phyloP scores from a whole-genome alignment of 2,888 invertebrate genomes.

The Sussaba pulchella region DNA sequence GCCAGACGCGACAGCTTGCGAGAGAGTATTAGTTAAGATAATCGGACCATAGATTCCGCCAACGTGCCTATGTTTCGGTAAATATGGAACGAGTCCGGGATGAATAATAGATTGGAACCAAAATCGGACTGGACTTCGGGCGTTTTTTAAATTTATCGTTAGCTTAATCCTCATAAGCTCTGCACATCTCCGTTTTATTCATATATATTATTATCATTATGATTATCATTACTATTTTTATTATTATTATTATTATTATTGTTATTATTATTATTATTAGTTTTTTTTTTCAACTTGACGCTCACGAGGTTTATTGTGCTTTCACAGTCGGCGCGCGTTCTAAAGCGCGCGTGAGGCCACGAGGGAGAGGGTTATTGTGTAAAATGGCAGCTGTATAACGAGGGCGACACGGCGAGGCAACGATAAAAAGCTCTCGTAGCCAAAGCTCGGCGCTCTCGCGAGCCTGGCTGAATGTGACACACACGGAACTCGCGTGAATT shows the following conservation, averaged over 20 bases:
- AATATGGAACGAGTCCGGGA: neutral
- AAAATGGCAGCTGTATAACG: slow-evolving; percentile 66
- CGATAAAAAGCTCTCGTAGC: slow-evolving; percentile 53
- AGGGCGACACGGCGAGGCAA: slow-evolving; percentile 54
- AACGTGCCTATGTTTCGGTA: neutral
- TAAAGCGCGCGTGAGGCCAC: slow-evolving; percentile 36
- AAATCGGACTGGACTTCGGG: slow-evolving; percentile 3
- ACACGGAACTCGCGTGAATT: slow-evolving; percentile 75
- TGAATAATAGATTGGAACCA: slow-evolving; percentile 10
- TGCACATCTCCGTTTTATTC: slow-evolving; percentile 49
- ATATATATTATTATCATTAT: neutral
- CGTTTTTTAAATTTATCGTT: slow-evolving; percentile 33
- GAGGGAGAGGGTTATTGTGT: slow-evolving; percentile 52
- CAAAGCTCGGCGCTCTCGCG: slow-evolving; percentile 50
- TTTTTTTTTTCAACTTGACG: slow-evolving; percentile 25
- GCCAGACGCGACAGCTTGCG: neutral
- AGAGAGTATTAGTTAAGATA: neutral
- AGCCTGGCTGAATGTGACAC: slow-evolving; percentile 72
- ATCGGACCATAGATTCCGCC: neutral
- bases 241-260: neutral
- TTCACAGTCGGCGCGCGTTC: slow-evolving; percentile 31
- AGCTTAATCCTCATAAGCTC: slow-evolving; percentile 44
- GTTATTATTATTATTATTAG: neutral
- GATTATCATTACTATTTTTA: too few relatives aligned
- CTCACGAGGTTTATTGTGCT: slow-evolving; percentile 56